Base-by-base conservation (phyloP, 2,797 vertebrate genomes). In the Sarcophilus harrisii region DNA sequence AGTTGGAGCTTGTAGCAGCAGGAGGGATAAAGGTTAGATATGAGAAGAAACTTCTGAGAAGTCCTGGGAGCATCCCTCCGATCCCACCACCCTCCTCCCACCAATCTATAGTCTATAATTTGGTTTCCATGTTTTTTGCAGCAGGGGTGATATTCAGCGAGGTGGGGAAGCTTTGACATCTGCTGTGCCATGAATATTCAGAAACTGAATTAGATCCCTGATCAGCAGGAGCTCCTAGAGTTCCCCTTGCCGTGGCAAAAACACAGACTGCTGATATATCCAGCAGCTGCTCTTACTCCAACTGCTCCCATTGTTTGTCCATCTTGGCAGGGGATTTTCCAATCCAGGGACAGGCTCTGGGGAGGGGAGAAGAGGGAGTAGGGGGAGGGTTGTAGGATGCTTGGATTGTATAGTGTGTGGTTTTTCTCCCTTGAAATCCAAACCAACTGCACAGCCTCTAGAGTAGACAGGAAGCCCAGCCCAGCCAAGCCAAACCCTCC, bases 251-350 rank as follows among this genome's bases (percentile, higher is more conserved):
- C 92, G 38, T 87, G 4, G 60, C 94, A 93, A 16, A 94, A 97
- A 96, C 96, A 95, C 96, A 57, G 96, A 96, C 96, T 96, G 97
- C 97, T 97, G 97, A 98, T 97, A 97, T 92, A 91, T 93, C 96
- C 96, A 97, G 97, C 98, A 98, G 98, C 97, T 98, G 98, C 97
- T 97, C 45, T 0, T 96, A 96, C 97, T 97, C 97, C 98, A 97
- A 98, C 97, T 98, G 97, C 97, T 97, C 96, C 92, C 96, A 96
- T 96, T 98, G 97, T 98, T 97, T 97, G 96, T 97, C 95, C 96
- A 92, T 91, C 97, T 0, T 95, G 28, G 97, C 97, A 91, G 97
- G 98, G 97, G 97, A 98, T 97, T 98, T 98, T 98, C 97, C 98
- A 98, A 97, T 94, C 97, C 97, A 38, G 0, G 14, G 96, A 95